phyloP scores from a whole-genome alignment of 2,113 vertebrate species.

The Orcinus orca region DNA sequence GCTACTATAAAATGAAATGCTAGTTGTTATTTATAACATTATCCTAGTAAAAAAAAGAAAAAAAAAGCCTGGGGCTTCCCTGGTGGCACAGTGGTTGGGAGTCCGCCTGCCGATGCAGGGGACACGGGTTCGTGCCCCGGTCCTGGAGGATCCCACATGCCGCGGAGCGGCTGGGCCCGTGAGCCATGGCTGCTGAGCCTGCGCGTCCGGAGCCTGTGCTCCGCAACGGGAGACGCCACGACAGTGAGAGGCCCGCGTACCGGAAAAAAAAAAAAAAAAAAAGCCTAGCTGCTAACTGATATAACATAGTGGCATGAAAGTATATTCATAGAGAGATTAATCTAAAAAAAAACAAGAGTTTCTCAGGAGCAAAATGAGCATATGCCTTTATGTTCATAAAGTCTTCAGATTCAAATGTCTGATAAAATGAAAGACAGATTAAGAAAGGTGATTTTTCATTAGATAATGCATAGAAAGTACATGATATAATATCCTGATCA shows the following conservation, averaged over 20 bases:
- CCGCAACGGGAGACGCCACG: too few relatives aligned
- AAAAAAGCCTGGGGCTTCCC: too few relatives aligned
- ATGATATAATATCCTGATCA: background rate
- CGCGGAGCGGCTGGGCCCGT: too few relatives aligned
- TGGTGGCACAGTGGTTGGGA: too few relatives aligned
- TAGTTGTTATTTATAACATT: background rate
- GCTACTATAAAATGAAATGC: background rate
- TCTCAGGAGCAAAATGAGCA: background rate
- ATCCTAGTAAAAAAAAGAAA: background rate
- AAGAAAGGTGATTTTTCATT: background rate
- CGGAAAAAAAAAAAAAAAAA: background rate
- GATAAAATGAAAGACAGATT: background rate
- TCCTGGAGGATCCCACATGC: too few relatives aligned
- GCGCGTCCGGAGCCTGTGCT: too few relatives aligned
- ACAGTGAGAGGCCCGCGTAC: too few relatives aligned
- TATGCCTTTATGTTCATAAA: background rate
- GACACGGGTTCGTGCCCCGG: too few relatives aligned
- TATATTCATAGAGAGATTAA: background rate
- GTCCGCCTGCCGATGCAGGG: too few relatives aligned
- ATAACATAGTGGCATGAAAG: background rate
- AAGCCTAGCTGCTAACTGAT: background rate
- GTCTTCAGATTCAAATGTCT: background rate
- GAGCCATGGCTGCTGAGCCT: too few relatives aligned
- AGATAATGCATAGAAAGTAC: background rate
- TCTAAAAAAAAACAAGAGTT: background rate